Evolutionary conservation across 2,888 invertebrate genomes (phyloP), one percentile per base, ranked within the genome.

Genomic region (Mimas tiliae): DNA sequence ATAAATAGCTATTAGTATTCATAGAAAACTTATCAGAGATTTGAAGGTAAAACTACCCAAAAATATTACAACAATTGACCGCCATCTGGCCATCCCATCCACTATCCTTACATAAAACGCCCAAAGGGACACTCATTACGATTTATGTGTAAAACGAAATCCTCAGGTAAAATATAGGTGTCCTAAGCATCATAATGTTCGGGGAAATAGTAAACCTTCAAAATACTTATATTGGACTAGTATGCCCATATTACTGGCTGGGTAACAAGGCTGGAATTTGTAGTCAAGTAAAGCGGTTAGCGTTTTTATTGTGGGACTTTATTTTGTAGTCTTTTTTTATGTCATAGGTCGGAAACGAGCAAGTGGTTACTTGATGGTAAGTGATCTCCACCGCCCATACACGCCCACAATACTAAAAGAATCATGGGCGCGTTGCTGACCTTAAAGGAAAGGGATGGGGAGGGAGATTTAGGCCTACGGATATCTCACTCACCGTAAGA

Each of bases 191-290:
- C 62, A 62, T 66, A 66, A 66, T 66, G 52, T 66, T 45, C 63
- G 53, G 51, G 50, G 52, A 63, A 66, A 64, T 38, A 66, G 63
- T 68, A 68, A 68, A 69, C 68, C 70, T 67, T 70, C 67, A 66
- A 34, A 47, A 27, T 70, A 72, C 69, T 66, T 63, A 66, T 68
- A 70, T 68, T 69, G 71, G 62, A 71, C 67, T 65, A 69, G 65
- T 64, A 62, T 69, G 69, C 69, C 65, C 69, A 68, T 69, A 72
- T 73, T 71, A 74, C 67, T 50, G 50, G 71, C 27, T 27, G 68
- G 71, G 68, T 67, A 66, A 62, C 67, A 67, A 16, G 34, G 34
- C 8, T 55, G 19, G 50, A 8, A 11, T 21, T 16, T 50, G 8
- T 19, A 6, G 16, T 7, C 7, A 9, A 50, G 50, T 3, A 11